phyloP scores from a whole-genome alignment of 2,888 invertebrate species.

The Ypsolopha scabrella region DNA sequence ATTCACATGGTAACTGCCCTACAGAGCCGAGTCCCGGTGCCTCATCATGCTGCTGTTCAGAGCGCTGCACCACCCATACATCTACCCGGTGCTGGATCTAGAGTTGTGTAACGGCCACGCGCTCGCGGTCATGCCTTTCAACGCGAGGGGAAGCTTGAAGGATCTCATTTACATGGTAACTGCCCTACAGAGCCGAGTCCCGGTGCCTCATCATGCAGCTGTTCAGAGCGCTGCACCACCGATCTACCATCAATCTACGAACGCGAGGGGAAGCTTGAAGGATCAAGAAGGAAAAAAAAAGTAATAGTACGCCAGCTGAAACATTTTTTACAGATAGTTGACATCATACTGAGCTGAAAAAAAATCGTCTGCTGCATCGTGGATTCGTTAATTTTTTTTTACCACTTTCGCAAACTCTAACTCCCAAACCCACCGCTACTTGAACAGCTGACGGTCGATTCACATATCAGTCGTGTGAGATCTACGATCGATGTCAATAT shows the following conservation, averaged over 20 bases:
- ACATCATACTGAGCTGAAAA: too few species aligned
- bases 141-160: conserved; percentile 87
- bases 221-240: conserved; percentile 89
- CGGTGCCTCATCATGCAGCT: conserved; percentile 80
- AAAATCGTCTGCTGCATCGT: too few species aligned
- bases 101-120: conserved; percentile 80
- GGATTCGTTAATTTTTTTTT: too few species aligned
- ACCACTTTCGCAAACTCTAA: too few species aligned
- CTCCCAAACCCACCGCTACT: too few species aligned
- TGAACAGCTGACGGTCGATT: too few species aligned
- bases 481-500: too few species aligned
- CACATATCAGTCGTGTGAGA: too few species aligned
- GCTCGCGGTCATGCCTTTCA: conserved; percentile 85
- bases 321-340: too few species aligned
- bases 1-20: conserved; percentile 86
- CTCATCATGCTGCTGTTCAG: conserved; percentile 85
- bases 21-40: conserved; percentile 77
- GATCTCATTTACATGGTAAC: conserved; percentile 89
- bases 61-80: conserved; percentile 91
- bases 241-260: conserved; percentile 92
- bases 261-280: conserved; percentile 87
- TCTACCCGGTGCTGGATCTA: conserved; percentile 89
- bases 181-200: conserved; percentile 79
- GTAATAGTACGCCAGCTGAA: too few species aligned
- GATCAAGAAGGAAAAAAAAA: too few species aligned